Evolutionary conservation across 2,113 vertebrate species (phyloP).

Genomic region (Acanthisitta chloris): DNA sequence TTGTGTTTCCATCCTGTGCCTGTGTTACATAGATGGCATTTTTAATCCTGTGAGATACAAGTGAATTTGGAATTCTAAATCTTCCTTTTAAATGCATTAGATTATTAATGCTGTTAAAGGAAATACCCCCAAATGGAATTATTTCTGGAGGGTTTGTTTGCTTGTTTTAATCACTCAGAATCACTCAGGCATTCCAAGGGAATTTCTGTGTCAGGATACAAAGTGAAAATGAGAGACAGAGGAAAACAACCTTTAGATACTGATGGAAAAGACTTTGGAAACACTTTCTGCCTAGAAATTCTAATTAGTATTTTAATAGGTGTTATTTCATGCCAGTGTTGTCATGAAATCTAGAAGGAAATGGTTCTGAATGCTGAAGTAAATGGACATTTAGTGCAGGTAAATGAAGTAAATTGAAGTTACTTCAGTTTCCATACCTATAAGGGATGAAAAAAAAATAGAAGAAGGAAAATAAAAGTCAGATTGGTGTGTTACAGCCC

Average conservation of each 20-base stretch:
- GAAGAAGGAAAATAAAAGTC: background rate
- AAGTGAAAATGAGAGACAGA: background rate
- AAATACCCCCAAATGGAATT: slow-evolving; percentile 51
- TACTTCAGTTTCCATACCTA: background rate
- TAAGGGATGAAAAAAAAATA: background rate
- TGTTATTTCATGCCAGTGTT: background rate
- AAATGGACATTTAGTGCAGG: background rate
- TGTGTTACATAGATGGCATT: slow-evolving; percentile 21
- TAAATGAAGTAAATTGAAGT: background rate
- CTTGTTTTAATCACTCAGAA: slow-evolving; percentile 10
- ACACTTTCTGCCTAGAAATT: background rate
- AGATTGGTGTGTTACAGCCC: background rate
- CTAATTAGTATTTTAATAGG: background rate
- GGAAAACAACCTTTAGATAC: background rate
- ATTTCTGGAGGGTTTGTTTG: slow-evolving; percentile 37
- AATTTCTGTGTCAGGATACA: background rate
- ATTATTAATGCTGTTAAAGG: slow-evolving; percentile 59
- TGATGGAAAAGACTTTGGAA: background rate
- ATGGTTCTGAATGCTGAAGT: background rate
- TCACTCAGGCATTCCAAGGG: background rate
- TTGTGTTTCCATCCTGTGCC: background rate
- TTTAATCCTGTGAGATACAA: slow-evolving; percentile 46
- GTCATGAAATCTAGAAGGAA: background rate
- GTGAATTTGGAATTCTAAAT: slow-evolving; percentile 35
- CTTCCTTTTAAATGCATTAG: slow-evolving; percentile 52